Evolutionary conservation across 2,113 vertebrate genomes (phyloP).

Genomic region (Panthera tigris): DNA sequence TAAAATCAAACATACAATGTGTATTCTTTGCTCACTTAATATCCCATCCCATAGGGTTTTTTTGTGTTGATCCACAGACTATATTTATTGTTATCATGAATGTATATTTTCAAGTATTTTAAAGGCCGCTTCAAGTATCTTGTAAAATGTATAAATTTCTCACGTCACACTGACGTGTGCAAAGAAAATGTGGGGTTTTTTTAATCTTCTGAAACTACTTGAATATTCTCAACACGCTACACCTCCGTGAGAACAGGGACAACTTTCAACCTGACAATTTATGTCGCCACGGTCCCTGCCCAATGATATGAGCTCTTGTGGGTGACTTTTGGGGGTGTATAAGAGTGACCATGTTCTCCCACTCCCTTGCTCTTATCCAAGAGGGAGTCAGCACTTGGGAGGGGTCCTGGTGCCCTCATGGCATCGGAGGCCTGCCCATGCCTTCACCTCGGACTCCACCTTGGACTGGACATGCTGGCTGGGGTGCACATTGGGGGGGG

Average conservation of each 20-base stretch:
- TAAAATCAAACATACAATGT: neutral
- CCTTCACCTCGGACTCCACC: neutral
- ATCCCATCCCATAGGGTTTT: neutral
- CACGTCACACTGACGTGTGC: neutral
- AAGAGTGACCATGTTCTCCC: neutral
- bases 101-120: neutral
- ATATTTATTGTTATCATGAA: neutral
- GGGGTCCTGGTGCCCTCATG: no score
- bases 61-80: neutral
- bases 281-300: neutral
- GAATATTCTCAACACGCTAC: neutral
- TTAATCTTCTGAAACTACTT: neutral
- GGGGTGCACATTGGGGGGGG: no score
- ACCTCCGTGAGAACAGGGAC: neutral
- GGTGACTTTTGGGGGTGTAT: neutral
- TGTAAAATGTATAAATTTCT: neutral
- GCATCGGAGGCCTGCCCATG: fast-evolving
- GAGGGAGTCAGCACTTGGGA: neutral
- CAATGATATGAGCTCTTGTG: neutral
- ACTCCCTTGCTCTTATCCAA: neutral
- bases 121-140: neutral
- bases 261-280: neutral
- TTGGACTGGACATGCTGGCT: fast-evolving
- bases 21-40: neutral
- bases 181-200: neutral